Evolutionary conservation across 1,140 invertebrate genomes (phyloP).

Genomic region (Triops longicaudatus): DNA sequence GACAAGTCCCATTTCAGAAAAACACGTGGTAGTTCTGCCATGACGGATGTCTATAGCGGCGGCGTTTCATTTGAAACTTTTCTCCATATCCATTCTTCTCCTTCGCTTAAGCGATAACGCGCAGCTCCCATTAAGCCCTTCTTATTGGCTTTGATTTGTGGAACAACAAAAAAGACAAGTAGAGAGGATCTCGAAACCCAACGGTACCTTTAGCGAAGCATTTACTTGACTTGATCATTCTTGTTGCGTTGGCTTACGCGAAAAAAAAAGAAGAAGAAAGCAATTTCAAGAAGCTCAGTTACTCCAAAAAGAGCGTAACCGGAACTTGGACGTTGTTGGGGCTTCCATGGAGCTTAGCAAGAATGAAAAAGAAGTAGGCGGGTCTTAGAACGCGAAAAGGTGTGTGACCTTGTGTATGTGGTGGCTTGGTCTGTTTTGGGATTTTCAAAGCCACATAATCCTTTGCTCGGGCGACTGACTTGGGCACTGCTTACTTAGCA

Average conservation of each 20-base stretch:
- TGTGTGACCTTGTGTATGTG: slow-evolving; percentile 2
- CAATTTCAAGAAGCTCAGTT: no score
- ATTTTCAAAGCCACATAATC: no score
- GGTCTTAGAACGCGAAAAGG: not conserved
- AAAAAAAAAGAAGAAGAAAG: no score
- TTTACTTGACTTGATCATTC: no score
- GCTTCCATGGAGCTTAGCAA: not conserved
- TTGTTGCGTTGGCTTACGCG: no score
- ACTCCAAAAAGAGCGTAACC: slow-evolving; percentile 2
- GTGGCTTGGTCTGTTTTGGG: not conserved
- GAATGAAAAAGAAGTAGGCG: not conserved
- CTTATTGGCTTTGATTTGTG: not conserved
- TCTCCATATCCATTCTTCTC: not conserved
- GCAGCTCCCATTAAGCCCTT: not conserved
- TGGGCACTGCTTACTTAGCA: no score
- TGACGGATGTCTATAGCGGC: not conserved
- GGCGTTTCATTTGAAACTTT: not conserved
- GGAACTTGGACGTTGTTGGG: not conserved
- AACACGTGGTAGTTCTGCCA: not conserved
- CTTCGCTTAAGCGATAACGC: not conserved
- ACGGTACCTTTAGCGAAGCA: no score
- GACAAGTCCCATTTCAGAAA: slow-evolving; percentile 3
- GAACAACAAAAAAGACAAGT: not conserved
- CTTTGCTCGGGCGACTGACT: no score
- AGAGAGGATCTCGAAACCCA: not conserved